Percentiles rank a stretch among this genome's conserved stretches.
These are phyloP conservation scores for Struthio camelus DNA, from an alignment of 2,113 vertebrate species.

Conservation along the genomic window DNA sequence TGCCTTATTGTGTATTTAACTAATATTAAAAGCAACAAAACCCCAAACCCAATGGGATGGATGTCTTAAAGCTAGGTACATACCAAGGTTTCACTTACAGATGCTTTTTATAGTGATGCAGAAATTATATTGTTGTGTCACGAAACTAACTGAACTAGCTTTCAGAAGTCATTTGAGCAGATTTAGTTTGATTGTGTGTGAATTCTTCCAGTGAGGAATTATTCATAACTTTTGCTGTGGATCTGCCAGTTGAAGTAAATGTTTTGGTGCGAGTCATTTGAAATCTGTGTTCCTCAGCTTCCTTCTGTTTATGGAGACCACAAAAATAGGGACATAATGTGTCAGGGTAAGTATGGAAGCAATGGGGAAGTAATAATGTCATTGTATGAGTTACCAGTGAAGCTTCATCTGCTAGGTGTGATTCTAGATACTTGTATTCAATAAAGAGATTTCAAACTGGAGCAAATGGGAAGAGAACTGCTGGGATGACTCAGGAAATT, in stretches of 20 bases:
- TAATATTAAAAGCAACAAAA: background rate
- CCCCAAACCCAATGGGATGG: background rate
- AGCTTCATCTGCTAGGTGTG: background rate
- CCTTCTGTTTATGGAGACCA: background rate
- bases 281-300: background rate
- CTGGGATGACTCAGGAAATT: background rate
- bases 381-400: background rate
- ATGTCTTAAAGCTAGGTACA: background rate
- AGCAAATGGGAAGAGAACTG: background rate
- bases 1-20: background rate
- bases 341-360: background rate
- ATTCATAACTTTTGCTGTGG: fast-evolving
- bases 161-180: background rate
- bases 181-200: fast-evolving
- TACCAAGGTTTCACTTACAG: background rate
- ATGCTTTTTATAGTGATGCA: background rate
- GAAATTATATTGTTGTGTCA: background rate
- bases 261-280: background rate
- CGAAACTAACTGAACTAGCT: background rate
- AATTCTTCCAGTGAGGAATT: background rate
- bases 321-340: background rate
- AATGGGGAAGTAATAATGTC: background rate
- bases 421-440: fast-evolving
- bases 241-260: background rate
- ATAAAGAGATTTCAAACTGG: background rate